Percentiles rank a stretch among this genome's conserved stretches.
These are phyloP conservation scores for Marisa cornuarietis DNA, from an alignment of 1,140 invertebrate species.

Conservation along the genomic window DNA sequence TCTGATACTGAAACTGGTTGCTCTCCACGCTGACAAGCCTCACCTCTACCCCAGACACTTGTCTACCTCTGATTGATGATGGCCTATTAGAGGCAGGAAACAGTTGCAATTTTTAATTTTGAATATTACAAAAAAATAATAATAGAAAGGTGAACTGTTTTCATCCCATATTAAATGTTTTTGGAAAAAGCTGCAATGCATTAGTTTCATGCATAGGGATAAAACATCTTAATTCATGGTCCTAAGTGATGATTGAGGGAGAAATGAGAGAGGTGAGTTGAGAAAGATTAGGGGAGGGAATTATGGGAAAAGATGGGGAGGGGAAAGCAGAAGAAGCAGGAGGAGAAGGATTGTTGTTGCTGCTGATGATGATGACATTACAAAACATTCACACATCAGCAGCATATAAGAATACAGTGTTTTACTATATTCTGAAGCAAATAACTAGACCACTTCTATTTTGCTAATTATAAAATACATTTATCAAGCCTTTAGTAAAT, in stretches of 20 bases:
- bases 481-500: too few relatives aligned
- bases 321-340: not conserved
- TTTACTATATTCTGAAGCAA: too few relatives aligned
- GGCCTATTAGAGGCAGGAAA: constrained; percentile 37
- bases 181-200: not conserved
- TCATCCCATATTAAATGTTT: not conserved
- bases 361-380: too few relatives aligned
- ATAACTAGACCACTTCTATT: too few relatives aligned
- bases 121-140: not conserved
- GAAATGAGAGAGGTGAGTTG: not conserved
- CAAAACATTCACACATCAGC: too few relatives aligned
- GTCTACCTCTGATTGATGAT: constrained; percentile 51
- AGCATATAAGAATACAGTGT: too few relatives aligned
- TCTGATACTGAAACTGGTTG: constrained; percentile 59
- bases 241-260: not conserved
- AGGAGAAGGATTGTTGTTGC: not conserved
- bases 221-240: too few relatives aligned
- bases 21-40: constrained; percentile 50
- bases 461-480: too few relatives aligned
- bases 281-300: not conserved
- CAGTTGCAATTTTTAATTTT: not conserved
- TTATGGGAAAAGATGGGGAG: not conserved
- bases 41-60: constrained; percentile 28
- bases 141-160: not conserved
- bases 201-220: too few relatives aligned